These are phyloP conservation scores for Orycteropus afer DNA, from an alignment of 2,113 vertebrate species.

Conservation along the genomic window DNA sequence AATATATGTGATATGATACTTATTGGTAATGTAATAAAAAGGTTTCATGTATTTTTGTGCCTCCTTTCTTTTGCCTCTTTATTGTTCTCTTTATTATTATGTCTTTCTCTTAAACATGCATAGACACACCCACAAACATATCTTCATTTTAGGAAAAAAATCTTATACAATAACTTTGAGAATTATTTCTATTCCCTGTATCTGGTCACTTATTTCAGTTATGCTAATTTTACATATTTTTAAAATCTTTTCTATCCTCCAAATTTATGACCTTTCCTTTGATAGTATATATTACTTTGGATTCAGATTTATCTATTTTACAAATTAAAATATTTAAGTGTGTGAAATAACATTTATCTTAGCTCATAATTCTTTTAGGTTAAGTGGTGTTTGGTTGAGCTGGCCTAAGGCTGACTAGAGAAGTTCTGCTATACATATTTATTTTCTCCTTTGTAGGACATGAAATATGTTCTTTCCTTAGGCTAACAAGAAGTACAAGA, in stretches of 20 bases:
- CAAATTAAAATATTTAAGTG: not conserved
- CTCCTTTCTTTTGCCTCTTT: not conserved
- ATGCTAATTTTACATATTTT: not conserved
- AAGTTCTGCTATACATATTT: no score
- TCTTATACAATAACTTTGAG: not conserved
- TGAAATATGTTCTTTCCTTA: not conserved
- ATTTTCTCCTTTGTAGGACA: not conserved
- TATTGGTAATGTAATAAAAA: not conserved
- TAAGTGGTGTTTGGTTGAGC: not conserved
- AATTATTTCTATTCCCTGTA: not conserved
- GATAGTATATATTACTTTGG: not conserved
- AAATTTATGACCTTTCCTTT: not conserved
- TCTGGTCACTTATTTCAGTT: not conserved
- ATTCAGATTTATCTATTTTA: not conserved
- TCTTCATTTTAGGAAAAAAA: not conserved
- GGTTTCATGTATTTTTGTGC: not conserved
- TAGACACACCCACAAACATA: not conserved
- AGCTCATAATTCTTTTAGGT: not conserved
- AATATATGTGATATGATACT: not conserved
- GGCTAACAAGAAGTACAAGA: not conserved
- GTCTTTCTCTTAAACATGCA: no score
- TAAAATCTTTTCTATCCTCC: not conserved
- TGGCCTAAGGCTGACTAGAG: no score
- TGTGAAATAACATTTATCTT: not conserved
- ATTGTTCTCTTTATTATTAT: not conserved